A percentile compares a stretch with the other conserved stretches of the same genome.
Evolutionary conservation across 2,888 invertebrate species (phyloP).

Genomic region (Tipula vernalis): DNA sequence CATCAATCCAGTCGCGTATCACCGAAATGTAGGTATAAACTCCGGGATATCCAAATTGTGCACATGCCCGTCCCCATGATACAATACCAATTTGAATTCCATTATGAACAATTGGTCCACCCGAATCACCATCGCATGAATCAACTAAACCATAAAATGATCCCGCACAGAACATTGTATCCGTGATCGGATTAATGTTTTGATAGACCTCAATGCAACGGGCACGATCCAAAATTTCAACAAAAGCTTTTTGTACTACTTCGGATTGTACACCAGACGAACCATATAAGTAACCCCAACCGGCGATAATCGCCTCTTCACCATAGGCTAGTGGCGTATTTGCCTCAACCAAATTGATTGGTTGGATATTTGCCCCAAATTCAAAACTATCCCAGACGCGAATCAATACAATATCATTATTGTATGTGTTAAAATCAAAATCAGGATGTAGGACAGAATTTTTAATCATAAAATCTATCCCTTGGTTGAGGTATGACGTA

Average conservation of each 20-base stretch:
- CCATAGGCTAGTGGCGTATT: neutral
- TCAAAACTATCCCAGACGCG: neutral
- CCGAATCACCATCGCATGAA: neutral
- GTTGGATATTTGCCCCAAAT: neutral
- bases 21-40: neutral
- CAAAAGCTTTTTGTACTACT: neutral
- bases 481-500: neutral
- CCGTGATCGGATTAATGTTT: neutral
- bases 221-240: neutral
- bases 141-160: neutral
- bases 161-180: neutral
- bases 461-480: neutral
- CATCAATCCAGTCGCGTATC: neutral
- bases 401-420: neutral
- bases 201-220: neutral
- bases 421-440: neutral
- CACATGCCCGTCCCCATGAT: neutral
- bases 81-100: neutral
- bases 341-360: neutral
- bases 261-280: neutral
- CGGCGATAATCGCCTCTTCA: neutral
- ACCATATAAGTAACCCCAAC: neutral
- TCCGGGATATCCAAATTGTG: neutral
- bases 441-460: neutral
- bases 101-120: neutral